Conservation (phyloP, 2,797 vertebrate genomes). For the Silurus lanzhouensis region DNA sequence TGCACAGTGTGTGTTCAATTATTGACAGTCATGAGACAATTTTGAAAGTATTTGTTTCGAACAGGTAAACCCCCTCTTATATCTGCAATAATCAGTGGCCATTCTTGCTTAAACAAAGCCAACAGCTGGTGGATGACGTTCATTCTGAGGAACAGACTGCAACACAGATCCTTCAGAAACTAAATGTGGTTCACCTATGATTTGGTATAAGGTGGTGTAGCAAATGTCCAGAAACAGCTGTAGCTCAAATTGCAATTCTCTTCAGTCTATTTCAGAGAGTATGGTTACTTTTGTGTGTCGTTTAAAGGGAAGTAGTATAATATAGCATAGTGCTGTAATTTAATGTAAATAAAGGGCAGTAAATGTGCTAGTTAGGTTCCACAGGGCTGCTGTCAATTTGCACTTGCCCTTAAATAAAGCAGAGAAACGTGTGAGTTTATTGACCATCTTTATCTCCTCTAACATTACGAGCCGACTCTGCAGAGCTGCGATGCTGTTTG, state of each 20-base stretch:
- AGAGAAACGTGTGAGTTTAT: conserved; percentile 45
- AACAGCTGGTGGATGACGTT: conserved; percentile 50
- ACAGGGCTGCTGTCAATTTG: conserved; percentile 45
- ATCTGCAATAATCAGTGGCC: conserved; percentile 45
- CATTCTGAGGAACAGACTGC: neutral
- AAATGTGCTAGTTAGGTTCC: conserved; percentile 36
- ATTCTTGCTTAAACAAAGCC: conserved; percentile 53
- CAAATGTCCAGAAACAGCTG: neutral
- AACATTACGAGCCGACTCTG: conserved; percentile 50
- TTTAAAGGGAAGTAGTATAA: conserved; percentile 34
- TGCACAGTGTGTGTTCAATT: conserved; percentile 69
- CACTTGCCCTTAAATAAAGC: conserved; percentile 40
- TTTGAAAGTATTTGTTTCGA: conserved; percentile 69
- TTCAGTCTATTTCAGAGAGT: conserved; percentile 1
- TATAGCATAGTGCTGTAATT: conserved; percentile 19
- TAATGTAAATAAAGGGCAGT: conserved; percentile 39
- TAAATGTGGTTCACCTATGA: neutral
- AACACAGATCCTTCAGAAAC: neutral
- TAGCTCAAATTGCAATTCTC: neutral
- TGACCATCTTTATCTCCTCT: conserved; percentile 53
- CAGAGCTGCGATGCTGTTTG: conserved; percentile 64
- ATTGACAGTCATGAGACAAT: conserved; percentile 74
- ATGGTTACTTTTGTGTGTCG: conserved; percentile 20
- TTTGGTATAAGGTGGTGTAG: neutral
- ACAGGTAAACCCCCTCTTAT: conserved; percentile 64